phyloP scores from a whole-genome alignment of 2,888 invertebrate species.

The Tetragnatha montana region DNA sequence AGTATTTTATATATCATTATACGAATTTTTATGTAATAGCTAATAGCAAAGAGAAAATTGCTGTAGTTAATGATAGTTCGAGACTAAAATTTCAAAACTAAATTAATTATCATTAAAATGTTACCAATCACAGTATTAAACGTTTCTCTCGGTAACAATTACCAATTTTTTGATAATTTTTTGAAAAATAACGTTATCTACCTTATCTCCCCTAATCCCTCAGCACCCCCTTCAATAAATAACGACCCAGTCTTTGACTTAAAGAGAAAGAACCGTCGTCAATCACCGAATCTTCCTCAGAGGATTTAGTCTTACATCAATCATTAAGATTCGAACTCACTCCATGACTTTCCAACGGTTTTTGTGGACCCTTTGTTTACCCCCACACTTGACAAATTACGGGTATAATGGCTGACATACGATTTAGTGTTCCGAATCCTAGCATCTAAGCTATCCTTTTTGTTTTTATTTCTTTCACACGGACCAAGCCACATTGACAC shows the following conservation, averaged over 20 bases:
- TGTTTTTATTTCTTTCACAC: conserved; percentile 19
- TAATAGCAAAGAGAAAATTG: too few species aligned
- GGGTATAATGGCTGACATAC: conserved; percentile 45
- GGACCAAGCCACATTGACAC: conserved; percentile 20
- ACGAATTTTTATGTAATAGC: too few species aligned
- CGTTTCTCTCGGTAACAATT: too few species aligned
- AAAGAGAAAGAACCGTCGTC: conserved; percentile 3
- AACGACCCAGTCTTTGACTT: background rate
- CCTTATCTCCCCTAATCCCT: background rate
- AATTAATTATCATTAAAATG: too few species aligned
- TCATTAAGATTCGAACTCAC: conserved; percentile 40
- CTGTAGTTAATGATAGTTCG: too few species aligned
- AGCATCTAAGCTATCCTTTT: conserved; percentile 6
- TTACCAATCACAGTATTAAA: too few species aligned
- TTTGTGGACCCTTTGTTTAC: conserved; percentile 32
- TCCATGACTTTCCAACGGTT: conserved; percentile 37
- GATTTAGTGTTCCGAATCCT: conserved; percentile 29
- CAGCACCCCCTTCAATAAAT: background rate
- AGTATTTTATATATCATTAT: too few species aligned
- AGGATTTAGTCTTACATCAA: conserved; percentile 34
- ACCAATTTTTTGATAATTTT: background rate
- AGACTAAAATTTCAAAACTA: too few species aligned
- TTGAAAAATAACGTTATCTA: background rate
- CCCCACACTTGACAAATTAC: conserved; percentile 53
- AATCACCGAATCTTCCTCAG: conserved; percentile 24